phyloP scores from a whole-genome alignment of 1,140 invertebrate genomes.

The Asbolus verrucosus region DNA sequence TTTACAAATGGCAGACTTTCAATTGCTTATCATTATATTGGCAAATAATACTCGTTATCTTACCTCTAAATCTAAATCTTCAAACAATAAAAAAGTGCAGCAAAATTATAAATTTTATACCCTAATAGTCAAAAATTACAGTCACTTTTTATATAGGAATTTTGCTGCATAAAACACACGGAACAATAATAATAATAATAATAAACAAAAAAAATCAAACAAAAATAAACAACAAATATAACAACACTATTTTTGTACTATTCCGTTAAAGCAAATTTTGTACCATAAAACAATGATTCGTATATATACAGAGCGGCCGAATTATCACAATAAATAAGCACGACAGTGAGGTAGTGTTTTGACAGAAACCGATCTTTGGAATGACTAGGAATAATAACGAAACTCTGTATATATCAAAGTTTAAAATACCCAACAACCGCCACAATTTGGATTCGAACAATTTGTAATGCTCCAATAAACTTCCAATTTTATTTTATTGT shows the following conservation, averaged over 20 bases:
- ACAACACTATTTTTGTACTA: conserved; percentile 48
- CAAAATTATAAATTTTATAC: conserved; percentile 2
- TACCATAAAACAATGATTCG: conserved; percentile 40
- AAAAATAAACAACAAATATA: conserved; percentile 38
- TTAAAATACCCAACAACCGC: conserved; percentile 9
- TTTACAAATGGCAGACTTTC: conserved; percentile 45
- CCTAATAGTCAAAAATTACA: conserved; percentile 24
- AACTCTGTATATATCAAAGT: conserved; percentile 28
- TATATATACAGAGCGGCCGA: conserved; percentile 43
- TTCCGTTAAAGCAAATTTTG: conserved; percentile 49
- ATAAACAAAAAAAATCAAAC: conserved; percentile 29
- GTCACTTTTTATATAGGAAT: neutral
- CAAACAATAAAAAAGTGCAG: conserved; percentile 27
- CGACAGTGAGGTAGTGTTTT: conserved; percentile 46
- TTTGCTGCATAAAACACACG: conserved; percentile 9
- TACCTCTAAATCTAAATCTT: conserved; percentile 14
- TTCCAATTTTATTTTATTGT: conserved; percentile 21
- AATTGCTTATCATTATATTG: conserved; percentile 47
- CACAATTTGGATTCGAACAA: conserved; percentile 22
- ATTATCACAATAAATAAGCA: conserved; percentile 46
- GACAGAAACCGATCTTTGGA: conserved; percentile 11
- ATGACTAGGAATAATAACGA: conserved; percentile 18
- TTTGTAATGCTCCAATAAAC: neutral
- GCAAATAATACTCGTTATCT: conserved; percentile 45
- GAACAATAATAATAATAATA: conserved; percentile 48